Evolutionary conservation across 2,888 invertebrate species (phyloP), one percentile per base, ranked within the genome.

Genomic region (Ryuthela nishihirai): DNA sequence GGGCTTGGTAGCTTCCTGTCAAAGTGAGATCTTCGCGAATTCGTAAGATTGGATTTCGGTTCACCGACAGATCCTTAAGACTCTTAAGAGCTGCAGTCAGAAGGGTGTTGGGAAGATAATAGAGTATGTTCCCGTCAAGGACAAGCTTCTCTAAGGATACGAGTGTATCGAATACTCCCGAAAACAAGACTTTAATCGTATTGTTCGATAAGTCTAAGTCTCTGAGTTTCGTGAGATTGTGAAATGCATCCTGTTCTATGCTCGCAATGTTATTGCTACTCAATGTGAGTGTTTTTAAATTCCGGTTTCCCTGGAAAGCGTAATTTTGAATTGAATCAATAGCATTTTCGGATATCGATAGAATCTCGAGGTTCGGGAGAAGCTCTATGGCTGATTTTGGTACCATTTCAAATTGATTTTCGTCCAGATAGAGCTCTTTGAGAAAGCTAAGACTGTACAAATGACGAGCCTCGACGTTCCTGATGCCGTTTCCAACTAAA

Each of bases 31-130:
- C 67, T 42, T 67, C 65, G 20, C 67, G 50, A 36, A 67, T 61
- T 40, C 62, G 26, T n/a, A 59, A 43, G 34, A 67, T 61, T 20
- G 67, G 69, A 47, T 69, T 69, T 25, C 60, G 36, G 34, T 62
- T 60, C 7, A 69, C 36, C 7, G 56, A 45, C 20, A 69, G 50
- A 24, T 48, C 42, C 35, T 64, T 56, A 20, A 69, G 45, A 12
- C 55, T 64, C 9, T 45, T 43, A 20, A 68, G 26, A 4, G 56
- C 46, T 20, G 65, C 52, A 39, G 42, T 50, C 10, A 69, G 43
- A 29, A 69, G 52, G 18, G 60, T 60, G 53, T 67, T 69, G 12
- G 69, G 67, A 20, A 69, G 63, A 44, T 65, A 68, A 34, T 64
- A 62, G 29, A 69, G 61, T 43, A 54, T 44, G 56, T 68, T 68